Conservation (phyloP, 2,113 vertebrate species). For the Pachycephala philippinensis region DNA sequence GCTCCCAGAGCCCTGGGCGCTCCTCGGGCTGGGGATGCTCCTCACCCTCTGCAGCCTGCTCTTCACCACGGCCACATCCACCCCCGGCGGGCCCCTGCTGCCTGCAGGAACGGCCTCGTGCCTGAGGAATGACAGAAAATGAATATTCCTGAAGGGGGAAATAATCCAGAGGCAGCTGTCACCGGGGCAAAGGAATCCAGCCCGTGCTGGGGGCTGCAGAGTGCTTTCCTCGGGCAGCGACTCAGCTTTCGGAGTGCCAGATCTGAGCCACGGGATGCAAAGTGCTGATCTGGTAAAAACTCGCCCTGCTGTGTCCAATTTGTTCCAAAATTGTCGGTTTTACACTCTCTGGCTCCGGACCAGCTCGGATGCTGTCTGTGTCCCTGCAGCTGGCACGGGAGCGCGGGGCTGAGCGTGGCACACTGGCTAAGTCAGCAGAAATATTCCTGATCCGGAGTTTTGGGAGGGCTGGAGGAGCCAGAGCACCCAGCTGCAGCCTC, state of each 20-base stretch:
- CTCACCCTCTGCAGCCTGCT: constrained; percentile 80
- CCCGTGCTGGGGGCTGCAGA: rapidly evolving
- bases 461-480: neutral
- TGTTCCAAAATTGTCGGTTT: neutral
- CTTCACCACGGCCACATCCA: constrained; percentile 42
- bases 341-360: rapidly evolving
- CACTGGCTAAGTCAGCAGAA: neutral
- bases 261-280: neutral
- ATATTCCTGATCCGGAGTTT: rapidly evolving
- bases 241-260: rapidly evolving
- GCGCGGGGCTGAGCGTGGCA: neutral
- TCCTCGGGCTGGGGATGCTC: neutral
- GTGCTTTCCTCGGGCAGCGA: rapidly evolving
- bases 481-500: neutral
- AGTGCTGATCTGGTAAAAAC: neutral
- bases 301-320: neutral
- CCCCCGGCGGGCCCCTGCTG: constrained; percentile 11
- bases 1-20: rapidly evolving
- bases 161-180: neutral
- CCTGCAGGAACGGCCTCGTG: neutral
- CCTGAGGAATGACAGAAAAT: neutral
- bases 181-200: neutral
- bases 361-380: neutral
- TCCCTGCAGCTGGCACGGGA: neutral
- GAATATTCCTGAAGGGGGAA: neutral